A percentile compares a stretch with the other conserved stretches of the same genome.
Conservation (phyloP, 1,140 invertebrate species). For the Zaprionus camerounensis region DNA sequence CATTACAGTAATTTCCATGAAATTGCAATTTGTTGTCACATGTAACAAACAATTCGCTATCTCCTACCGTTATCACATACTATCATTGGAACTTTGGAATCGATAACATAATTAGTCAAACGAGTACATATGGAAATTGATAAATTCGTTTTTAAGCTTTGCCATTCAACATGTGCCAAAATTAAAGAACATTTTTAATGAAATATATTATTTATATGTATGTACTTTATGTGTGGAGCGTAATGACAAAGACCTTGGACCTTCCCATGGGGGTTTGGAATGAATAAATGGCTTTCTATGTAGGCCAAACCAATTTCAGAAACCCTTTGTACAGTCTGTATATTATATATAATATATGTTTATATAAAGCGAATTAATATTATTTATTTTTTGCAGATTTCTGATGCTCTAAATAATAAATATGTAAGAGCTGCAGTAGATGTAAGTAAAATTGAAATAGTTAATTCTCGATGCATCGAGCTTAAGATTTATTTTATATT, state of each 20-base stretch:
- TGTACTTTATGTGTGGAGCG: background rate
- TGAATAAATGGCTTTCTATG: background rate
- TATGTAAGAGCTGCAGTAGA: slow-evolving; percentile 1
- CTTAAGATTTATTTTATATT: background rate
- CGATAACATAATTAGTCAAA: slow-evolving; percentile 15
- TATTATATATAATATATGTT: too few relatives aligned
- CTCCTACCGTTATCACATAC: background rate
- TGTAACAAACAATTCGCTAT: background rate
- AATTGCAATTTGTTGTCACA: slow-evolving; percentile 4
- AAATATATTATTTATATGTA: background rate
- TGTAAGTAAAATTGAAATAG: background rate
- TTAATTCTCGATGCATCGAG: background rate
- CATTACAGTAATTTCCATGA: background rate
- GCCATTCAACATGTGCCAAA: background rate
- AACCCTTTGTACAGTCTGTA: too few relatives aligned
- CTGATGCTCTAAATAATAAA: background rate
- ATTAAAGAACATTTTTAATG: background rate
- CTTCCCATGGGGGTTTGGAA: background rate
- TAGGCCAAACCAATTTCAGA: background rate
- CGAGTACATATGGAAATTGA: slow-evolving; percentile 13
- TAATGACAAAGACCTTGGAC: background rate
- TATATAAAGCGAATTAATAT: background rate
- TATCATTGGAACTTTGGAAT: background rate
- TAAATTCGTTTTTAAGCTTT: slow-evolving; percentile 26
- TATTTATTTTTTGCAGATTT: background rate